Evolutionary conservation across 2,797 vertebrate species (phyloP), one percentile per base, ranked within the genome.

Genomic region (Synanceia verrucosa): DNA sequence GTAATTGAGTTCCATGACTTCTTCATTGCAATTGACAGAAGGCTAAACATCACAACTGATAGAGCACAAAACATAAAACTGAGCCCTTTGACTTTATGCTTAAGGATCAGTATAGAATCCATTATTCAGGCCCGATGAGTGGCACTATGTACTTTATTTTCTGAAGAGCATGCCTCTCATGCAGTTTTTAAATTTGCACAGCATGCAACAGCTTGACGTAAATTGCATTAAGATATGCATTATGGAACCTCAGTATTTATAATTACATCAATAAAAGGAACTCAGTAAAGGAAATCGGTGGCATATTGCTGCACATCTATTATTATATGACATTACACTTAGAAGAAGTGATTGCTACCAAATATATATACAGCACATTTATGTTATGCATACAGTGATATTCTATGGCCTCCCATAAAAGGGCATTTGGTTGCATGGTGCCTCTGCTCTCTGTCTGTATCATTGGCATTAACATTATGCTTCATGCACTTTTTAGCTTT

Each of bases 401-500:
- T 68, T 48, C 44, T 59, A 41, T 31, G 46, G 56, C 53, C 33
- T 69, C 11, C 19, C 41, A 44, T 48, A 53, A 56, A 64, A 74
- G 36, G 56, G 34, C 28, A 24, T 31, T 41, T 43, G 39, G 53
- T 78, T 76, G 71, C 39, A 65, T 64, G 73, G 56, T 2, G 4
- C 21, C 52, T 47, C 48, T 51, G 26, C 44, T 78, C 52, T 61
- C 29, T 26, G 61, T 73, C 67, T 73, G 34, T 71, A 60, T 78
- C 74, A 78, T 69, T 9, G 39, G 71, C 64, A 75, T 80, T 79
- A 84, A 73, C 69, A 71, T 81, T 76, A 78, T 59, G 56, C 66
- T 84, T 87, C 71, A 79, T 84, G 77, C 53, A 77, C 76, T 58
- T 78, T 87, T 77, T 73, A 56, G 55, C 67, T 83, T 84, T 80